These are phyloP conservation scores for Bombus fervidus DNA, from an alignment of 1,140 invertebrate genomes.

Conservation along the genomic window DNA sequence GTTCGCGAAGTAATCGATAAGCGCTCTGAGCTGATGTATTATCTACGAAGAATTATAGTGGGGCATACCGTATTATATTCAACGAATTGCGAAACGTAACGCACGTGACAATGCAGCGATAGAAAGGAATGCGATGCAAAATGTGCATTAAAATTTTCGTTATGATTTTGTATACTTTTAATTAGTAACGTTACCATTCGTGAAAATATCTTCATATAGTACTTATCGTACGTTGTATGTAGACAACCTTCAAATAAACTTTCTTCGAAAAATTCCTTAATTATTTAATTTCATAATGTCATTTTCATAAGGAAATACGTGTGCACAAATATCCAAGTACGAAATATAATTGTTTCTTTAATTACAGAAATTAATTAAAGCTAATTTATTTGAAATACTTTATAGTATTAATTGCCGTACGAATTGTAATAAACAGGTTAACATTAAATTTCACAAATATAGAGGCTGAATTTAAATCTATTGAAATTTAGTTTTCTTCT, in stretches of 20 bases:
- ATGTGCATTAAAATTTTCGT: neutral
- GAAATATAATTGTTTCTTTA: too few relatives aligned
- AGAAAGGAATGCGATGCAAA: neutral
- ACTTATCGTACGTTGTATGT: neutral
- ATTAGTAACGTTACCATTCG: neutral
- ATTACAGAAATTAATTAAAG: too few relatives aligned
- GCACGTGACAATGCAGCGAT: too few relatives aligned
- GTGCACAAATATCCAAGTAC: too few relatives aligned
- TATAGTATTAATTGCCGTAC: neutral
- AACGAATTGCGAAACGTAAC: neutral
- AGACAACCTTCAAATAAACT: neutral
- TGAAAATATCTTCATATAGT: neutral
- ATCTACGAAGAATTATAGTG: slow-evolving; percentile 48
- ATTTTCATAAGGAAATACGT: too few relatives aligned
- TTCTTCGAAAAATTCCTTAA: too few relatives aligned
- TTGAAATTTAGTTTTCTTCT: neutral
- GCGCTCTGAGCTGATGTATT: slow-evolving; percentile 31
- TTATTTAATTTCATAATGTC: too few relatives aligned
- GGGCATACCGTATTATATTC: neutral
- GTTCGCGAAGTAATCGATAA: slow-evolving; percentile 56
- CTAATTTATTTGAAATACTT: too few relatives aligned
- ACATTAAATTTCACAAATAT: neutral
- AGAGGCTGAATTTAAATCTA: neutral
- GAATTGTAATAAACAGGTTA: neutral
- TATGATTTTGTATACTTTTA: neutral